Conservation (phyloP, 2,113 vertebrate genomes). For the Athene cunicularia region DNA sequence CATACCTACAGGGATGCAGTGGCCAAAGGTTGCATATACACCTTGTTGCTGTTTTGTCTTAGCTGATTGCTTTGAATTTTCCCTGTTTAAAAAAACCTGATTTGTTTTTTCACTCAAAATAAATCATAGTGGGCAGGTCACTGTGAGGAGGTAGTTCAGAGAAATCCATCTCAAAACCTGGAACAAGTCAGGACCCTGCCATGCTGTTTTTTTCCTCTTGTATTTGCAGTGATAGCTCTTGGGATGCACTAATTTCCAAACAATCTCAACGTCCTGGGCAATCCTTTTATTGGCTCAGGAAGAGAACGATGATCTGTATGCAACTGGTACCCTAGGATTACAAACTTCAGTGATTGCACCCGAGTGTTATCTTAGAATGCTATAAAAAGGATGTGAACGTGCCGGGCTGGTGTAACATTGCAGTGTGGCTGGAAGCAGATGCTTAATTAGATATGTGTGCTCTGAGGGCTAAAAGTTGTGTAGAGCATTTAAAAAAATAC, state of each 20-base stretch:
- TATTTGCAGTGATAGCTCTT: neutral
- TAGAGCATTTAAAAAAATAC: neutral
- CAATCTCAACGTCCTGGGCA: neutral
- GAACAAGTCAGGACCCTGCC: neutral
- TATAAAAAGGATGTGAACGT: neutral
- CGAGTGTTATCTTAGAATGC: neutral
- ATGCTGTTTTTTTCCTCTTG: neutral
- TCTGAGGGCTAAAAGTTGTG: neutral
- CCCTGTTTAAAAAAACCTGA: neutral
- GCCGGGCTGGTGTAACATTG: neutral
- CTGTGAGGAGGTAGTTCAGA: neutral
- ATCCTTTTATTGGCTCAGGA: neutral
- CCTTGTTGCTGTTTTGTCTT: neutral
- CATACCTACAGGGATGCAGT: neutral
- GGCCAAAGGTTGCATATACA: neutral
- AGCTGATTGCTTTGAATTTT: neutral
- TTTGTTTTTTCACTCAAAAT: neutral
- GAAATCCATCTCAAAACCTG: neutral
- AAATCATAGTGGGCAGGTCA: neutral
- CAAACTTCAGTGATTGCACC: neutral
- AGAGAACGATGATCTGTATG: neutral
- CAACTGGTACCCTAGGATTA: neutral
- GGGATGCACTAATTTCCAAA: neutral
- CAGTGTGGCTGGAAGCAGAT: neutral
- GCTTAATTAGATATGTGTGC: neutral